These are phyloP conservation scores for Astyanax mexicanus DNA, from an alignment of 2,797 vertebrate genomes.

Conservation along the genomic window DNA sequence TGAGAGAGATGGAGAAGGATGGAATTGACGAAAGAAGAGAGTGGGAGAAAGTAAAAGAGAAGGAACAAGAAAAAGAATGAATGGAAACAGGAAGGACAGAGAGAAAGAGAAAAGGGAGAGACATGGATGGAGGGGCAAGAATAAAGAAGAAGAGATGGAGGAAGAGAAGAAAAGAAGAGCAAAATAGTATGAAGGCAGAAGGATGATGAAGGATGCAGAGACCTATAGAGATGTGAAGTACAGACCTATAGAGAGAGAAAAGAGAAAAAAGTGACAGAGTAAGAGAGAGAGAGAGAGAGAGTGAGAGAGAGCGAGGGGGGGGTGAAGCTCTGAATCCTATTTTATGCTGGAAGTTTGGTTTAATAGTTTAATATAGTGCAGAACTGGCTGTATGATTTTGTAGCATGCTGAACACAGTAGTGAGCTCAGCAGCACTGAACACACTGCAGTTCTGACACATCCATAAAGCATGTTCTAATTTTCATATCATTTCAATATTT, in stretches of 20 bases:
- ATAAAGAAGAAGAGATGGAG: neutral
- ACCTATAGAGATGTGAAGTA: too few relatives aligned
- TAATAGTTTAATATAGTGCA: slow-evolving; percentile 5
- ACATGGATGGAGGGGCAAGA: neutral
- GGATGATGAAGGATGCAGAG: too few relatives aligned
- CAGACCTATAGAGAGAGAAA: too few relatives aligned
- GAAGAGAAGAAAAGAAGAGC: too few relatives aligned
- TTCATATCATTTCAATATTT: neutral
- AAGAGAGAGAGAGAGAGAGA: neutral
- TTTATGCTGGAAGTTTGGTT: slow-evolving; percentile 26
- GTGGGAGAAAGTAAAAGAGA: neutral
- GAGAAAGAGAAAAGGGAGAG: neutral
- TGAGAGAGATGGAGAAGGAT: too few relatives aligned
- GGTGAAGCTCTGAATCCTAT: neutral
- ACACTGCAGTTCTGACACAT: neutral
- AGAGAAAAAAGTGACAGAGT: neutral
- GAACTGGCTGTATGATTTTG: slow-evolving; percentile 23
- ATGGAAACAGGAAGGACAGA: neutral
- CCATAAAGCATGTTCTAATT: neutral
- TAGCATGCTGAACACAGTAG: slow-evolving; percentile 12
- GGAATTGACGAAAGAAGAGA: neutral
- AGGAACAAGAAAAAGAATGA: too few relatives aligned
- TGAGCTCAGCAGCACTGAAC: slow-evolving; percentile 13
- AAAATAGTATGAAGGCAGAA: too few relatives aligned
- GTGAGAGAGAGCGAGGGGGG: slow-evolving; percentile 29